Evolutionary conservation across 2,113 vertebrate species (phyloP).

Genomic region (Gnathonemus echidnorhynchus): DNA sequence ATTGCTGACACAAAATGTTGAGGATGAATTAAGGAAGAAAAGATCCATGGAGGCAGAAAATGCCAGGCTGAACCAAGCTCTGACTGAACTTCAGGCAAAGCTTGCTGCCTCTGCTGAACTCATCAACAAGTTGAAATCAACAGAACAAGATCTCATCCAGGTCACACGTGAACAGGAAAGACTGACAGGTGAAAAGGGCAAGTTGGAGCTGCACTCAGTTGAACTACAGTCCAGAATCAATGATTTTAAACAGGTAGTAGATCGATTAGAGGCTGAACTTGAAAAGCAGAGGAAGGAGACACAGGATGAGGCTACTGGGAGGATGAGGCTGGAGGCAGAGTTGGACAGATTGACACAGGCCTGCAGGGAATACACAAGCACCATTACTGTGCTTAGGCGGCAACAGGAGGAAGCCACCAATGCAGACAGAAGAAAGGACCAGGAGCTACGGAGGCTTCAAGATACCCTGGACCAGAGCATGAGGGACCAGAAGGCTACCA

Average conservation of each 20-base stretch:
- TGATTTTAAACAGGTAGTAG: slow-evolving; percentile 69
- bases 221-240: slow-evolving; percentile 73
- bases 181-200: slow-evolving; percentile 66
- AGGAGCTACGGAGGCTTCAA: slow-evolving; percentile 69
- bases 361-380: slow-evolving; percentile 68
- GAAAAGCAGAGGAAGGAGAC: slow-evolving; percentile 62
- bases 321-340: slow-evolving; percentile 73
- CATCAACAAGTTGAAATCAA: slow-evolving; percentile 63
- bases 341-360: slow-evolving; percentile 65
- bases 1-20: slow-evolving; percentile 69
- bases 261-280: slow-evolving; percentile 71
- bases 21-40: slow-evolving; percentile 73
- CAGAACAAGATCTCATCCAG: slow-evolving; percentile 70
- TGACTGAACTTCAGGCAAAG: slow-evolving; percentile 72
- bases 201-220: slow-evolving; percentile 68
- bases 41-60: slow-evolving; percentile 73
- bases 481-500: slow-evolving; percentile 68
- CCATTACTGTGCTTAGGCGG: slow-evolving; percentile 70
- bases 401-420: slow-evolving; percentile 73
- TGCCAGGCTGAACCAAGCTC: slow-evolving; percentile 64
- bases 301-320: slow-evolving; percentile 71
- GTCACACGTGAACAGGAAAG: slow-evolving; percentile 71
- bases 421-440: slow-evolving; percentile 66
- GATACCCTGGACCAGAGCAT: slow-evolving; percentile 70
- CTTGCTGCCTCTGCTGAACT: slow-evolving; percentile 59